Evolutionary conservation across 2,888 invertebrate genomes (phyloP).

Genomic region (Gasteruption jaculator): DNA sequence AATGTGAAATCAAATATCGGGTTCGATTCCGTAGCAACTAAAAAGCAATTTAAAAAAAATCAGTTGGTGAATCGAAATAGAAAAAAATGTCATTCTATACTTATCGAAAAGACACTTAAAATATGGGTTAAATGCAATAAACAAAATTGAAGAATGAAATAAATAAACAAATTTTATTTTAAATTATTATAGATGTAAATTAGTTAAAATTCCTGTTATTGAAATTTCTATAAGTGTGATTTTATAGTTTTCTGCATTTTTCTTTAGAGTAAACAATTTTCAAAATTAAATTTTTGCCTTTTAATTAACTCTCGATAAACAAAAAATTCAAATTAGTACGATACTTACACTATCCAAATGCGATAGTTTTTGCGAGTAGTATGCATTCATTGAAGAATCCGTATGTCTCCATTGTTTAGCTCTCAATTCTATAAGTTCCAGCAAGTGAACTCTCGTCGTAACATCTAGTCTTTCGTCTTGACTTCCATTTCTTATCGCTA

Average conservation of each 20-base stretch:
- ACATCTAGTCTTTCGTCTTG: slow-evolving; percentile 83
- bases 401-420: slow-evolving; percentile 87
- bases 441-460: slow-evolving; percentile 79
- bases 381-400: slow-evolving; percentile 79
- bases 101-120: too few relatives aligned
- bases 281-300: not conserved
- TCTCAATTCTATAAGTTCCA: slow-evolving; percentile 89
- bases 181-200: too few relatives aligned
- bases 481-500: slow-evolving; percentile 83
- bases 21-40: too few relatives aligned
- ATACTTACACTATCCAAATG: slow-evolving; percentile 48
- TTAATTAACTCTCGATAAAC: not conserved
- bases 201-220: slow-evolving; percentile 20
- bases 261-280: slow-evolving; percentile 5
- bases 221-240: slow-evolving; percentile 19
- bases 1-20: too few relatives aligned
- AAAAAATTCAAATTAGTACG: slow-evolving; percentile 5
- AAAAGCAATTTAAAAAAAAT: too few relatives aligned
- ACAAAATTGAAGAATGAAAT: too few relatives aligned
- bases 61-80: too few relatives aligned
- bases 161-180: too few relatives aligned
- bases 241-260: not conserved
- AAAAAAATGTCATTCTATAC: too few relatives aligned
- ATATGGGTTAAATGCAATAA: too few relatives aligned
- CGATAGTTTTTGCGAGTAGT: slow-evolving; percentile 61